Base-by-base conservation (phyloP, 2,888 invertebrate genomes). In the Alviniconcha strummeri region DNA sequence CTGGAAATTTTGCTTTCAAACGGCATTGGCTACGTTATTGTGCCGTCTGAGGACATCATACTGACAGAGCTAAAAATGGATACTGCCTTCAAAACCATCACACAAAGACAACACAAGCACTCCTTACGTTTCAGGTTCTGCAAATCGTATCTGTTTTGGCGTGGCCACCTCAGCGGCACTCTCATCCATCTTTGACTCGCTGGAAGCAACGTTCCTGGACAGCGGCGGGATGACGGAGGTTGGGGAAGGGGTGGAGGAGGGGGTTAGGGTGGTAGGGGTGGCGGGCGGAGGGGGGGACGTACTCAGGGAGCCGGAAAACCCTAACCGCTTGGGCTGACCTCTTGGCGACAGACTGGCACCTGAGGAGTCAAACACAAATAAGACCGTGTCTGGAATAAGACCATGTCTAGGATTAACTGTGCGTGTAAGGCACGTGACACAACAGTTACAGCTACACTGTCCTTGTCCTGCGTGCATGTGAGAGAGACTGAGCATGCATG, bases 111-210 rank as follows among this genome's bases (percentile, higher is more conserved):
- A 36, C 36, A 3, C 36, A 60, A 60, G 60, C 60, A 60, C 13
- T 60, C n/a, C 84, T 19, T 60, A 80, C 60, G n/a, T 81, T 36
- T 76, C 74, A n/a, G 84, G 82, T 17, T 86, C 88, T 13, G 85
- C 83, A 86, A 90, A 89, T 19, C 88, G 86, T 36, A 89, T 84
- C n/a, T 89, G 89, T 87, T 90, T 91, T 0, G 89, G 89, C 5
- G 88, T 89, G 3, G 84, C 85, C 17, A 84, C 64, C 4, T 84
- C 84, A 0, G 86, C 85, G 15, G 84, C 79, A 56, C 83, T 83
- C 82, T 67, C 54, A 5, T 78, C 77, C 71, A 17, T 7, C 83
- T 55, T 86, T 83, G n/a, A 82, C 83, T 82, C 36, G 36, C 60
- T 60, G 60, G 60, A 60, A 8, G 13, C 60, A 60, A 8, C 13